phyloP scores from a whole-genome alignment of 2,113 vertebrate species.

The Gymnogyps californianus region DNA sequence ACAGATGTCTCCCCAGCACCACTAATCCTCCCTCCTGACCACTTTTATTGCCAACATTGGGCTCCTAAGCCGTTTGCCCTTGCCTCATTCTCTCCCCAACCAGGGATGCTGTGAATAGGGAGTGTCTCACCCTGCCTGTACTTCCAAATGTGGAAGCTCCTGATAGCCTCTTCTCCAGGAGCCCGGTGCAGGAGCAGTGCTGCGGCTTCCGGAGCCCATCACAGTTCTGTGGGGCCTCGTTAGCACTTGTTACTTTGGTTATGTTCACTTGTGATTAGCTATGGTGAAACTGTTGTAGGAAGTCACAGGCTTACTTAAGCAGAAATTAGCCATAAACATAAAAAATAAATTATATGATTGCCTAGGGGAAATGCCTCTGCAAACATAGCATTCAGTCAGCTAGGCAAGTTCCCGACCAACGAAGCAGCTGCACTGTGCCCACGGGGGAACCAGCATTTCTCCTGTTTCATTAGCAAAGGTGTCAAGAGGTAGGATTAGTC shows the following conservation, averaged over 20 bases:
- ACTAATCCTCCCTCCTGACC: neutral
- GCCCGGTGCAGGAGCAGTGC: accelerated
- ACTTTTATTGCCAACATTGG: neutral
- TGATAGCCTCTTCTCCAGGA: neutral
- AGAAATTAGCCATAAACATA: neutral
- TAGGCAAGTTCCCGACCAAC: neutral
- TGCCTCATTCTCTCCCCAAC: neutral
- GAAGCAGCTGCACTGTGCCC: neutral
- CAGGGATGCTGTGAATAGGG: neutral
- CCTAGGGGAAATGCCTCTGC: neutral
- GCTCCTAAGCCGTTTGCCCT: neutral
- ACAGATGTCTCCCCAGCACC: neutral
- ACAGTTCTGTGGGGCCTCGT: neutral
- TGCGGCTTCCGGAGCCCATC: neutral
- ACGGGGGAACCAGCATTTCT: neutral
- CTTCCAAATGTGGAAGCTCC: neutral
- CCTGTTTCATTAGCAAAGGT: neutral
- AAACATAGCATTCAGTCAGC: neutral
- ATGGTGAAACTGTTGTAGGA: neutral
- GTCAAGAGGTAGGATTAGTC: neutral
- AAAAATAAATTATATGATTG: neutral
- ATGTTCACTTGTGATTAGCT: neutral
- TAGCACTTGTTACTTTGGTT: neutral
- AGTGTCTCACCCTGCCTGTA: neutral
- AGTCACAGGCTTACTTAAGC: neutral